Percentiles rank a stretch among this genome's conserved stretches.
Conservation (phyloP, 2,797 vertebrate genomes). For the Notolabrus celidotus region DNA sequence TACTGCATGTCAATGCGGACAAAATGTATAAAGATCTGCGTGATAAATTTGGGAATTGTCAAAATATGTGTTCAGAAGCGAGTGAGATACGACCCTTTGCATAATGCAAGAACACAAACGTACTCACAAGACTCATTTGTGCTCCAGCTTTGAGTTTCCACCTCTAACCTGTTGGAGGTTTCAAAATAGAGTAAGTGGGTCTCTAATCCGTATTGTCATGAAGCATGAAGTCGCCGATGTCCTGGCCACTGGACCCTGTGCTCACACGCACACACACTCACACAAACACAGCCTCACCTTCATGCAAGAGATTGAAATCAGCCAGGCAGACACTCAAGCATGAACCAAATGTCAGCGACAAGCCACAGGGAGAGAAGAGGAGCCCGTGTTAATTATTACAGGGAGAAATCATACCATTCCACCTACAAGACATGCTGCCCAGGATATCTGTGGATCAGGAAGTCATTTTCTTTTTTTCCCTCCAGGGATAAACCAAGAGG, state of each 20-base stretch:
- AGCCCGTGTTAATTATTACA: slow-evolving; percentile 84
- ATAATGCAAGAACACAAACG: slow-evolving; percentile 59
- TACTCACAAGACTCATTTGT: slow-evolving; percentile 49
- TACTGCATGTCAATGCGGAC: slow-evolving; percentile 40
- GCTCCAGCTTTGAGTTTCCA: slow-evolving; percentile 70
- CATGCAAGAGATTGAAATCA: slow-evolving; percentile 88
- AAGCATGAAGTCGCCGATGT: slow-evolving; percentile 69
- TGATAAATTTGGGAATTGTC: slow-evolving; percentile 73
- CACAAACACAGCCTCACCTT: slow-evolving; percentile 75
- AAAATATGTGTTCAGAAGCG: slow-evolving; percentile 68
- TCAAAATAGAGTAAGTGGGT: slow-evolving; percentile 65
- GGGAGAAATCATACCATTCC: slow-evolving; percentile 70
- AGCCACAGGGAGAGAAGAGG: slow-evolving; percentile 81
- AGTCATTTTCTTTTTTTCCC: slow-evolving; percentile 74
- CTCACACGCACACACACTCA: slow-evolving; percentile 37
- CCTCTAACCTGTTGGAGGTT: slow-evolving; percentile 74
- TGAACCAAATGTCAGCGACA: slow-evolving; percentile 88
- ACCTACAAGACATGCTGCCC: slow-evolving; percentile 69
- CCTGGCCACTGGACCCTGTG: slow-evolving; percentile 66
- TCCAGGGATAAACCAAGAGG: slow-evolving; percentile 69
- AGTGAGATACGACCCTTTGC: slow-evolving; percentile 62
- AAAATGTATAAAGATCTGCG: slow-evolving; percentile 57
- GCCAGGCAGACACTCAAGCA: slow-evolving; percentile 87
- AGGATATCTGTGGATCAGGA: slow-evolving; percentile 77
- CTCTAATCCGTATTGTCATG: slow-evolving; percentile 82